These are phyloP conservation scores for Dicerorhinus sumatrensis DNA, from an alignment of 2,113 vertebrate species.

Conservation along the genomic window DNA sequence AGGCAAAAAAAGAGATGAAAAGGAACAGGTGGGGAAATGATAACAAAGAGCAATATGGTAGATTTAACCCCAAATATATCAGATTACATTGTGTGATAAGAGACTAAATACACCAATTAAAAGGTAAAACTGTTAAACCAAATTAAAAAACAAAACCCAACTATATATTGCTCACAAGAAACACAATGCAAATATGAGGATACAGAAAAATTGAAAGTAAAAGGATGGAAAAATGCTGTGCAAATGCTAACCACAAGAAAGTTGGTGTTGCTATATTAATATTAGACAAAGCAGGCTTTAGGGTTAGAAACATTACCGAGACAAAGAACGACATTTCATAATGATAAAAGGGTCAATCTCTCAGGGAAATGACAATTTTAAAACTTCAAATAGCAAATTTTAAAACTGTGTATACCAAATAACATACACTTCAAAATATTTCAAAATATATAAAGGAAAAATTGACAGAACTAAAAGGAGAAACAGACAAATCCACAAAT, in stretches of 20 bases:
- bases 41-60: not conserved
- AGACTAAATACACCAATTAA: not conserved
- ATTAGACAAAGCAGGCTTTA: not conserved
- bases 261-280: not conserved
- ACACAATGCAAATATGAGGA: not conserved
- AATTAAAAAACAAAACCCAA: not conserved
- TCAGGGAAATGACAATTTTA: not conserved
- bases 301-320: not conserved
- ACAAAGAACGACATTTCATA: not conserved
- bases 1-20: not conserved
- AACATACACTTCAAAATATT: not conserved
- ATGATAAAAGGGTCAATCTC: not conserved
- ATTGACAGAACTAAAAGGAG: not conserved
- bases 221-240: not conserved
- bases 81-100: not conserved
- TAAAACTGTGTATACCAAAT: not conserved
- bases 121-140: not conserved
- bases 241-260: not conserved
- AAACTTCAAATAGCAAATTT: not conserved
- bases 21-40: not conserved
- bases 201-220: not conserved
- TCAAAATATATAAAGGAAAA: not conserved
- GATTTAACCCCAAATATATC: not conserved
- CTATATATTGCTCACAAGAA: not conserved
- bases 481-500: not conserved